These are phyloP conservation scores for Hypomecis punctinalis DNA, from an alignment of 2,888 invertebrate genomes.

Conservation along the genomic window DNA sequence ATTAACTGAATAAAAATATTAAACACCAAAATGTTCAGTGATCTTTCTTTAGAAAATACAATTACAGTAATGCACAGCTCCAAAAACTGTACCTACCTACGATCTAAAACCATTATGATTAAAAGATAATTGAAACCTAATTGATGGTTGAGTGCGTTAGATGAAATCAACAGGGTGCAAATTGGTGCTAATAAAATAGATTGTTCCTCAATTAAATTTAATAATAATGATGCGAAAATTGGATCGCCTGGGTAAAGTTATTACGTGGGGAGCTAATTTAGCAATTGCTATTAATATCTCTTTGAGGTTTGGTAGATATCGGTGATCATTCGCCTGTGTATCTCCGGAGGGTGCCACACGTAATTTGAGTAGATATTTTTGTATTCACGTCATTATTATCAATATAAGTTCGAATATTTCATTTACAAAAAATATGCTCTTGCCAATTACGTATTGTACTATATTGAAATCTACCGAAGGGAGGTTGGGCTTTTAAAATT, in stretches of 20 bases:
- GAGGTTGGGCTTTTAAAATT: too few relatives aligned
- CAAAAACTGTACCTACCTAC: neutral
- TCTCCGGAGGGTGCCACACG: constrained; percentile 4
- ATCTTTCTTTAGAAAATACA: too few relatives aligned
- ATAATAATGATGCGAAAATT: constrained; percentile 18
- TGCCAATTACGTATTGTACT: too few relatives aligned
- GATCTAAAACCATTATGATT: constrained; percentile 32
- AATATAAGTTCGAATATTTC: too few relatives aligned
- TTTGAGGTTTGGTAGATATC: constrained; percentile 7
- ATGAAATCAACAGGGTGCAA: constrained; percentile 60
- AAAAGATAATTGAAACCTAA: constrained; percentile 43
- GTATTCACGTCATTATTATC: neutral
- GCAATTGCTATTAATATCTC: constrained; percentile 20
- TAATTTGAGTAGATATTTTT: constrained; percentile 3
- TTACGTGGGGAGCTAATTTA: constrained; percentile 18
- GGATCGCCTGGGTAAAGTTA: constrained; percentile 16
- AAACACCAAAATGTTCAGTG: too few relatives aligned
- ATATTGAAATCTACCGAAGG: too few relatives aligned
- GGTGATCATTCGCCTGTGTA: constrained; percentile 1
- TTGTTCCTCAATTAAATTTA: constrained; percentile 29
- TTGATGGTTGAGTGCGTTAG: constrained; percentile 53
- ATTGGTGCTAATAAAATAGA: constrained; percentile 53
- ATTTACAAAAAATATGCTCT: too few relatives aligned
- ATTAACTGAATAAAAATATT: too few relatives aligned
- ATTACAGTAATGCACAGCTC: neutral